Base-by-base conservation (phyloP, 2,797 vertebrate species). In the Enteromius anoplus region DNA sequence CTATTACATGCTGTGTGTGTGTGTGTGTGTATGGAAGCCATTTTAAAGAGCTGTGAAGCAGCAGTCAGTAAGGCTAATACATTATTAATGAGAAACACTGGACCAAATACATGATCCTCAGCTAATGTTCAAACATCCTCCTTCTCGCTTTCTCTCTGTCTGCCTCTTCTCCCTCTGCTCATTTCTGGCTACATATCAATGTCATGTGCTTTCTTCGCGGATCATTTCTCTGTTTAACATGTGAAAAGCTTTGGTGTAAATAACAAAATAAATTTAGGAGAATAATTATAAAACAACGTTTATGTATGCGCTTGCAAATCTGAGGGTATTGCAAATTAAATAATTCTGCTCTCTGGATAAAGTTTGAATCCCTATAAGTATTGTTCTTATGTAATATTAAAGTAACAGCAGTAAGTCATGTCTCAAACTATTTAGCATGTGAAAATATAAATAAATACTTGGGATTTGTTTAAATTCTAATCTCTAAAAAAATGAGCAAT, bases 11-110 rank as follows among this genome's bases (percentile, higher is more conserved):
- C 34, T 66, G 2, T 76, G 62, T 68, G 6, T 66, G 68, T 70
- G 21, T 76, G 19, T 40, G 75, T 75, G 29, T 55, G 68, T 76
- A 49, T 70, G 79, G 88, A 88, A 79, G 88, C 88, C 88, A 92
- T 92, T 92, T 91, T 91, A 92, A 72, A 89, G 66, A 64, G 80
- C 86, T 85, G 73, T 71, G 85, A 88, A 86, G 85, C 79, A 85
- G 75, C 55, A 78, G 89, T 86, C 81, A 89, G 88, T 72, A 64
- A 80, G 72, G 78, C 80, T 65, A 49, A 89, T 92, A 29, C 88
- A 90, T 89, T 90, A 91, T 91, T 90, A 88, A 92, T 89, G 70
- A 82, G 12, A 78, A 83, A 84, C 84, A 88, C 81, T 85, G 80
- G 71, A 78, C 75, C 75, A 83, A 91, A 90, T 70, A 88, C 84